These are phyloP conservation scores for Rhinophrynus dorsalis DNA, from an alignment of 2,797 vertebrate species.

Conservation along the genomic window DNA sequence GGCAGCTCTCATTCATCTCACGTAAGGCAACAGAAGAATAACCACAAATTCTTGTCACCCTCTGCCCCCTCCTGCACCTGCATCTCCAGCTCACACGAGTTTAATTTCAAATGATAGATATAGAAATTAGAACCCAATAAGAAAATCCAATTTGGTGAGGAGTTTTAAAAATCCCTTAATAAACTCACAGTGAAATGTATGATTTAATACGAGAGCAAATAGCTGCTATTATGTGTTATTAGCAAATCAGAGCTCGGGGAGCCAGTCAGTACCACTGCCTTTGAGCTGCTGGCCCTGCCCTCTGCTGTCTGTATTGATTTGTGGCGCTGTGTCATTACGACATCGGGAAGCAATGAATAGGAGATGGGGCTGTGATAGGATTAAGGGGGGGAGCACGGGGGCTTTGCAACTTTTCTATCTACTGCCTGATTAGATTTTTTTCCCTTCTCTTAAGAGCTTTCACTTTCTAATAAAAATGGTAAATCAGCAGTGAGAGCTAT, in stretches of 20 bases:
- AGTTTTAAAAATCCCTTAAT: slow-evolving; percentile 85
- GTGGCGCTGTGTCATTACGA: slow-evolving; percentile 80
- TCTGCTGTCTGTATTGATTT: slow-evolving; percentile 76
- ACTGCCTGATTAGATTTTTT: slow-evolving; percentile 78
- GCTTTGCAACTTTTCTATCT: slow-evolving; percentile 80
- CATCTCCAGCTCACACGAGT: slow-evolving; percentile 63
- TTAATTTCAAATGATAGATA: slow-evolving; percentile 98
- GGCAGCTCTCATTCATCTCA: background rate
- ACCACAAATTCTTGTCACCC: background rate
- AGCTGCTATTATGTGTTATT: slow-evolving; percentile 88
- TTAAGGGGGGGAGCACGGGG: slow-evolving; percentile 61
- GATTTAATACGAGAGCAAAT: slow-evolving; percentile 88
- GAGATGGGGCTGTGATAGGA: slow-evolving; percentile 79
- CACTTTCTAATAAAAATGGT: slow-evolving; percentile 82
- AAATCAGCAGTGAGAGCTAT: slow-evolving; percentile 57
- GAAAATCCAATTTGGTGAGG: slow-evolving; percentile 93
- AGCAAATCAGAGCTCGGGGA: slow-evolving; percentile 79
- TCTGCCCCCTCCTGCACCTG: slow-evolving; percentile 44
- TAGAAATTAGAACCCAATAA: slow-evolving; percentile 88
- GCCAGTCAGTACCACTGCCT: slow-evolving; percentile 73
- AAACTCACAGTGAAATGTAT: slow-evolving; percentile 80
- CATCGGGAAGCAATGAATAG: slow-evolving; percentile 78
- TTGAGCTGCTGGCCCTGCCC: slow-evolving; percentile 67
- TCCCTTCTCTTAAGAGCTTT: slow-evolving; percentile 78
- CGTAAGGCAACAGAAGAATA: background rate